Conservation (phyloP, 2,797 vertebrate genomes). For the Taeniopygia guttata region DNA sequence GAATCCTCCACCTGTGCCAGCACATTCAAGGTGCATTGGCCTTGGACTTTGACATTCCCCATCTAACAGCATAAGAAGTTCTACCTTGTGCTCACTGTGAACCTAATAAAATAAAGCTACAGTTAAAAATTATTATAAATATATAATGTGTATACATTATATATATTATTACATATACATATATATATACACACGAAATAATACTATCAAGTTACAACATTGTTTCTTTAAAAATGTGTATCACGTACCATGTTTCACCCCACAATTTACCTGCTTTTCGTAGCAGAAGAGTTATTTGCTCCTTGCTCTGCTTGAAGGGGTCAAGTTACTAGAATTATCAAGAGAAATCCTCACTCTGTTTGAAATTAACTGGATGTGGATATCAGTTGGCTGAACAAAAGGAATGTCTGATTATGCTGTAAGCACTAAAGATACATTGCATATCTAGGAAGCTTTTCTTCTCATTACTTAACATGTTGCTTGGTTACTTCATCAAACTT, state of each 20-base stretch:
- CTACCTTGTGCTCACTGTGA: not conserved
- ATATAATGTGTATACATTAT: not conserved
- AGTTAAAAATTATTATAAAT: not conserved
- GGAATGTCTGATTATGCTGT: not conserved
- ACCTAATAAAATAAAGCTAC: not conserved
- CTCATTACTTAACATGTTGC: slow-evolving; percentile 46
- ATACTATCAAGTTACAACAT: not conserved
- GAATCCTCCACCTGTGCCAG: not conserved
- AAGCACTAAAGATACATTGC: not conserved
- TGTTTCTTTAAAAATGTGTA: not conserved
- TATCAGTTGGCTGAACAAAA: slow-evolving; percentile 32
- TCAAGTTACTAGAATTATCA: not conserved
- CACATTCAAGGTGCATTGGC: not conserved
- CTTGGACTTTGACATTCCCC: not conserved
- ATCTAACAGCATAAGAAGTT: not conserved
- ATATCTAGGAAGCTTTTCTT: slow-evolving; percentile 28
- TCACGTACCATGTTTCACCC: not conserved
- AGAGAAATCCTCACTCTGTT: not conserved
- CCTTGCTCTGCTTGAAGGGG: not conserved
- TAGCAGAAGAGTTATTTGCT: not conserved
- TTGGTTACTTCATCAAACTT: slow-evolving; percentile 44
- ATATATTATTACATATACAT: not conserved
- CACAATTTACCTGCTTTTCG: not conserved
- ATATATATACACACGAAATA: not conserved
- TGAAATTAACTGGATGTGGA: not conserved